Conservation (phyloP, 1,140 invertebrate genomes). For the Pemphigus obesinymphae region DNA sequence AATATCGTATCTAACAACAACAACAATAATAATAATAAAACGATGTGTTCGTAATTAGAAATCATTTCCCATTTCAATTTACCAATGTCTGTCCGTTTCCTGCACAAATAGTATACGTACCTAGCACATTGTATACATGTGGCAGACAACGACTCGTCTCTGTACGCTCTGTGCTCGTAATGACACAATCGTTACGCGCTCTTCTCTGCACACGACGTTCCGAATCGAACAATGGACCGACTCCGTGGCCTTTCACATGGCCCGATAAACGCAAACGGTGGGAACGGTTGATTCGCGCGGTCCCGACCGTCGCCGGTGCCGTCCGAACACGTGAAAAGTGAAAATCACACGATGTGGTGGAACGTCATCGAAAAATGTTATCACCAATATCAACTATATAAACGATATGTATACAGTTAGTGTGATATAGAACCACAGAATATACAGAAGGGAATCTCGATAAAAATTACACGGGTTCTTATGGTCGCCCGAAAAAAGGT, state of each 20-base stretch:
- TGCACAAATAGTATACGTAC: neutral
- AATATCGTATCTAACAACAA: slow-evolving; percentile 15
- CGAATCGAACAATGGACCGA: slow-evolving; percentile 30
- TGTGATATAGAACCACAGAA: too few species aligned
- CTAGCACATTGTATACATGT: too few species aligned
- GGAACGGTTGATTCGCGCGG: slow-evolving; percentile 1
- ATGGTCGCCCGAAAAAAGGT: too few species aligned
- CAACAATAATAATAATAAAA: slow-evolving; percentile 28
- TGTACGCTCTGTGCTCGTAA: neutral
- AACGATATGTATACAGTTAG: too few species aligned
- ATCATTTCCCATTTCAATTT: slow-evolving; percentile 42
- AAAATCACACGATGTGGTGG: too few species aligned
- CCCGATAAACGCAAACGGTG: neutral
- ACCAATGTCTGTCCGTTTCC: slow-evolving; percentile 40
- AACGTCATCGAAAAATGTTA: too few species aligned
- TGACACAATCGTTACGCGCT: slow-evolving; percentile 24
- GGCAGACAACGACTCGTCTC: neutral
- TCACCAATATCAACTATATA: too few species aligned
- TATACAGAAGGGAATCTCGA: too few species aligned
- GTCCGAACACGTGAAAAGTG: too few species aligned
- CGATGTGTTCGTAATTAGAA: slow-evolving; percentile 42
- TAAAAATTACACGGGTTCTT: too few species aligned
- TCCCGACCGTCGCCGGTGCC: neutral
- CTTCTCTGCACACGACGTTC: slow-evolving; percentile 15
- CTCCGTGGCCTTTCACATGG: slow-evolving; percentile 36